Percentiles rank a stretch among this genome's conserved stretches.
Evolutionary conservation across 2,113 vertebrate genomes (phyloP).

Genomic region (Gambusia affinis): DNA sequence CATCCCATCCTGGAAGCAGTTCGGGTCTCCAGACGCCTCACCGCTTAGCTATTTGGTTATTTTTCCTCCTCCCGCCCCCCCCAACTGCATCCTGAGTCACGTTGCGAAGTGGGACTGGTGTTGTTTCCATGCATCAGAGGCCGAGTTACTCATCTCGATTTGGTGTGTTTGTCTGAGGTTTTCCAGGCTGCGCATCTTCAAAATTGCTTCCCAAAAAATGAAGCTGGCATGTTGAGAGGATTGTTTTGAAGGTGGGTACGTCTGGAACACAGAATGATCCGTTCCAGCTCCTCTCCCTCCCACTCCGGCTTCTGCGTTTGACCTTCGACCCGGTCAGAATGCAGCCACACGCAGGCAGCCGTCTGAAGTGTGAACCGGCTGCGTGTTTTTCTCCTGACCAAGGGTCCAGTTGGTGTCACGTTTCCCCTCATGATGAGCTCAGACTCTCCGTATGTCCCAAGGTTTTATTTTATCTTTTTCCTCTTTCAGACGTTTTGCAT

Average conservation of each 20-base stretch:
- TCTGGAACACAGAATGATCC: background rate
- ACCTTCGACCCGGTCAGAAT: slow-evolving; percentile 15
- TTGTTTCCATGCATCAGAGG: background rate
- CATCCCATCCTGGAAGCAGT: background rate
- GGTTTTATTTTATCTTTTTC: no score
- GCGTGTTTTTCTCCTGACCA: background rate
- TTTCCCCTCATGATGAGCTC: slow-evolving; percentile 30
- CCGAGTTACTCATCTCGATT: background rate
- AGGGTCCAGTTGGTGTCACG: background rate
- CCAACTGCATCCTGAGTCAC: no score
- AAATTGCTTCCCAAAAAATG: slow-evolving; percentile 18
- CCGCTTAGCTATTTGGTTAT: background rate
- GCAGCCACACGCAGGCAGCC: slow-evolving; percentile 9
- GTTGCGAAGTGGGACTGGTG: background rate
- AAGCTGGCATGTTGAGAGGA: slow-evolving; percentile 17
- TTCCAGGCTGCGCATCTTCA: background rate
- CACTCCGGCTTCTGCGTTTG: background rate
- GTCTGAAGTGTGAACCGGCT: background rate
- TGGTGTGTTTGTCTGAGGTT: slow-evolving; percentile 1
- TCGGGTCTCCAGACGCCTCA: background rate
- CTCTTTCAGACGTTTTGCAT: background rate
- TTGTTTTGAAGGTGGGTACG: slow-evolving; percentile 9
- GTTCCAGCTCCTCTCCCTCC: background rate
- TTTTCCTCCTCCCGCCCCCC: background rate
- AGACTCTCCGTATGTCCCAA: background rate